A percentile compares a stretch with the other conserved stretches of the same genome.
These are phyloP conservation scores for Rutpela maculata DNA, from an alignment of 2,888 invertebrate genomes.

Conservation along the genomic window DNA sequence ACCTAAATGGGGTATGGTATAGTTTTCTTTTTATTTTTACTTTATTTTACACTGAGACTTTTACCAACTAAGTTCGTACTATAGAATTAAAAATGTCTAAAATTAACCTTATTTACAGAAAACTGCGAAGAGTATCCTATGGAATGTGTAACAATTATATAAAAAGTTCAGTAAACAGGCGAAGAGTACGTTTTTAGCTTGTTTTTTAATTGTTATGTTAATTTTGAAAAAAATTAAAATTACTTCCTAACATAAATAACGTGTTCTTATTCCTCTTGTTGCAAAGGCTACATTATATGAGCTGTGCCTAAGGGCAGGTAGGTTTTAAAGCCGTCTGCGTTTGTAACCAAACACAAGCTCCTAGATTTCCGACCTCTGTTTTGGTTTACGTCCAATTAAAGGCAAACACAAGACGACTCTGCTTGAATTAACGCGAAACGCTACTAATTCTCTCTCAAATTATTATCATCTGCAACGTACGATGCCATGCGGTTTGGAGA, in stretches of 20 bases:
- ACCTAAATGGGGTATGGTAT: too few species aligned
- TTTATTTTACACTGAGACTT: too few species aligned
- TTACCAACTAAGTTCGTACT: too few species aligned
- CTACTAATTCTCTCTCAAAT: slow-evolving; percentile 72
- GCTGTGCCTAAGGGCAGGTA: slow-evolving; percentile 17
- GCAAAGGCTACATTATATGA: neutral
- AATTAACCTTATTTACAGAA: too few species aligned
- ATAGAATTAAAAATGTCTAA: too few species aligned
- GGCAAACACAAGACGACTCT: slow-evolving; percentile 73
- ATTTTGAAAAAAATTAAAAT: neutral
- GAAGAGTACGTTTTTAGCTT: too few species aligned
- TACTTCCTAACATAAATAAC: neutral
- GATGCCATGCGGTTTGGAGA: slow-evolving; percentile 52
- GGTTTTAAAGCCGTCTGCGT: slow-evolving; percentile 60
- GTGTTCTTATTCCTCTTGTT: neutral
- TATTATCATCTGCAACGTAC: slow-evolving; percentile 70
- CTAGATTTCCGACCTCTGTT: slow-evolving; percentile 74
- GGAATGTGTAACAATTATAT: too few species aligned
- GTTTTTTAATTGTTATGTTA: too few species aligned
- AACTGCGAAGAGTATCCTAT: too few species aligned
- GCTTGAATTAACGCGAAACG: slow-evolving; percentile 73
- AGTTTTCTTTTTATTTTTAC: too few species aligned
- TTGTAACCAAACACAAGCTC: slow-evolving; percentile 72
- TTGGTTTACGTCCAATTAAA: slow-evolving; percentile 75
- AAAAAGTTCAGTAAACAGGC: too few species aligned